These are phyloP conservation scores for Zaprionus capensis DNA, from an alignment of 1,140 invertebrate species.

Conservation along the genomic window DNA sequence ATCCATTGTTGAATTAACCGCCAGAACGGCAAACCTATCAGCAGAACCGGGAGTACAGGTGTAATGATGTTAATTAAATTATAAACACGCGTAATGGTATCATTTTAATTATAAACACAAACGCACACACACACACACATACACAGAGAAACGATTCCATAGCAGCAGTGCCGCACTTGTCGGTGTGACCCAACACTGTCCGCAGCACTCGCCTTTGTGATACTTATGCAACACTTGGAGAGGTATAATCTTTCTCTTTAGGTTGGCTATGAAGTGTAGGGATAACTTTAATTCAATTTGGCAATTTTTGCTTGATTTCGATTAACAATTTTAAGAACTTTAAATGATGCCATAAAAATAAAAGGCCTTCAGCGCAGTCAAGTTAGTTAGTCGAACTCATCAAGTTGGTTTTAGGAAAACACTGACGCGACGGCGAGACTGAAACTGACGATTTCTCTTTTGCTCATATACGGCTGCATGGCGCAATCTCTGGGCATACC, in stretches of 20 bases:
- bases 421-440: conserved; percentile 7
- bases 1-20: conserved; percentile 68
- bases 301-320: too few relatives aligned
- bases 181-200: conserved; percentile 1
- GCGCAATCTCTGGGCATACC: conserved; percentile 70
- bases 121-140: conserved; percentile 6
- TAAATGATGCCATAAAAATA: neutral
- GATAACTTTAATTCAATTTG: neutral
- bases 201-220: neutral
- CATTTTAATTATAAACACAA: conserved; percentile 63
- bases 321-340: too few relatives aligned
- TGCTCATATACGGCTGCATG: conserved; percentile 69
- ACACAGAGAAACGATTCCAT: conserved; percentile 8
- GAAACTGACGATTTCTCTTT: conserved; percentile 71
- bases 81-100: conserved; percentile 52
- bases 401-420: conserved; percentile 48
- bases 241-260: neutral
- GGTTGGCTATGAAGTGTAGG: neutral
- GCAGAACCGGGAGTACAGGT: conserved; percentile 36
- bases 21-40: conserved; percentile 62
- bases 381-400: conserved; percentile 20
- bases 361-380: neutral
- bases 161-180: neutral
- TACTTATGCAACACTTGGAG: neutral
- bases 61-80: conserved; percentile 57